A percentile compares a stretch with the other conserved stretches of the same genome.
These are phyloP conservation scores for Hoplias malabaricus DNA, from an alignment of 2,113 vertebrate genomes.

Conservation along the genomic window DNA sequence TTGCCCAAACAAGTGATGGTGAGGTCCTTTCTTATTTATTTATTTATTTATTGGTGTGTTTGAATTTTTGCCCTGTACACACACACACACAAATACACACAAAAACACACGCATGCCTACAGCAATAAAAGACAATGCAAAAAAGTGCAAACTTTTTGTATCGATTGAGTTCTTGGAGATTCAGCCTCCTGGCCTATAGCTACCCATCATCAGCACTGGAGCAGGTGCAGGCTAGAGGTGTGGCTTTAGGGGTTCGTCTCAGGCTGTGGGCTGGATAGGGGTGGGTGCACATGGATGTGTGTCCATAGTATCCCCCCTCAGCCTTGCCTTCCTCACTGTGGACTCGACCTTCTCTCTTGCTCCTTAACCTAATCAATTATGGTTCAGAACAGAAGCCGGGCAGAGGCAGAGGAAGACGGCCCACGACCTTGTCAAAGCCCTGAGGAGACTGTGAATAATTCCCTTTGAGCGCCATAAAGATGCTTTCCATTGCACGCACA, in stretches of 20 bases:
- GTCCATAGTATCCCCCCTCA: slow-evolving; percentile 48
- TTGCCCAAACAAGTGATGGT: no score
- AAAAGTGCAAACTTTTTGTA: no score
- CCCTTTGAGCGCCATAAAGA: slow-evolving; percentile 71
- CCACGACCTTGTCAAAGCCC: slow-evolving; percentile 71
- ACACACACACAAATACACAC: neutral
- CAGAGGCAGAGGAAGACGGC: slow-evolving; percentile 55
- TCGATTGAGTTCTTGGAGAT: neutral
- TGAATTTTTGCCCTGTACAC: slow-evolving; percentile 43
- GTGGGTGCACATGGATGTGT: slow-evolving; percentile 12
- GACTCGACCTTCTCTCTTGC: slow-evolving; percentile 69
- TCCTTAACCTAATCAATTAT: slow-evolving; percentile 80
- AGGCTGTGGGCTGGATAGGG: neutral
- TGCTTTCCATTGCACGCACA: slow-evolving; percentile 32
- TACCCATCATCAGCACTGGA: slow-evolving; percentile 30
- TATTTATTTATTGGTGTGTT: no score
- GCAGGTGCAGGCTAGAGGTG: slow-evolving; percentile 42
- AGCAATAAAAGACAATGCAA: neutral
- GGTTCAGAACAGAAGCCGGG: slow-evolving; percentile 72
- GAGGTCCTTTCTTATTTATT: no score
- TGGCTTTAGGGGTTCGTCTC: slow-evolving; percentile 47
- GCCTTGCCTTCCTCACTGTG: slow-evolving; percentile 55
- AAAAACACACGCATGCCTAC: neutral
- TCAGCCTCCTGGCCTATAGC: neutral
- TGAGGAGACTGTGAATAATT: slow-evolving; percentile 77